These are phyloP conservation scores for Pyrrhura leucotis DNA, from an alignment of 2,797 vertebrate species.

Conservation along the genomic window DNA sequence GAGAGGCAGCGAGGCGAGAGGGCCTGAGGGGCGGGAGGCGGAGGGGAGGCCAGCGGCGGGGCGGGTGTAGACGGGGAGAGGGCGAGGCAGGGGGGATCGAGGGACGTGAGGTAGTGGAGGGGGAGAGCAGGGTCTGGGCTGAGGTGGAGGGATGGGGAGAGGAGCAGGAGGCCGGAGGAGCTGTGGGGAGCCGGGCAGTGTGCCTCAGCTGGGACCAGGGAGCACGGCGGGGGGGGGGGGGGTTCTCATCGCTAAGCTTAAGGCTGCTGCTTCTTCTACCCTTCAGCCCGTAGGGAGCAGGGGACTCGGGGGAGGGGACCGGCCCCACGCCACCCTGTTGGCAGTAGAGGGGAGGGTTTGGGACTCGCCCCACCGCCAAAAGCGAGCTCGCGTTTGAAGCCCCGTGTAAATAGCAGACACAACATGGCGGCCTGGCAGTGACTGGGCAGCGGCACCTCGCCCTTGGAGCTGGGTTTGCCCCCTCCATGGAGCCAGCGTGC, in stretches of 20 bases:
- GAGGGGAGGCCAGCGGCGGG: background rate
- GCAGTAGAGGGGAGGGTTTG: background rate
- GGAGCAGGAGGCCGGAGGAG: background rate
- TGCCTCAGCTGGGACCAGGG: background rate
- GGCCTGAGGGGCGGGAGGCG: background rate
- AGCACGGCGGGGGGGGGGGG: background rate
- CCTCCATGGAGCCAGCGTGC: background rate
- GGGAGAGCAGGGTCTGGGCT: background rate
- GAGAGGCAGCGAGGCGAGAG: background rate
- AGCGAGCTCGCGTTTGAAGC: background rate
- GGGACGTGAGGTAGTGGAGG: background rate
- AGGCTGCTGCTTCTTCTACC: background rate
- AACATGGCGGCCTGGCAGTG: conserved; percentile 70
- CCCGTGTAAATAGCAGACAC: background rate
- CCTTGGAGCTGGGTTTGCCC: background rate
- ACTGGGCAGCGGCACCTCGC: conserved; percentile 50
- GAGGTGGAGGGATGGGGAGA: background rate
- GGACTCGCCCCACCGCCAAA: background rate
- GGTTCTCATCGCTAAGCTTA: background rate
- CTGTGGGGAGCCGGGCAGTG: background rate
- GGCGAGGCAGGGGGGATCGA: background rate
- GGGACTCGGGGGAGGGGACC: conserved; percentile 27
- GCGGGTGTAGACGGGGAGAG: background rate
- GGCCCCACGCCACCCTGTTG: background rate
- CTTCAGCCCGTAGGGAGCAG: background rate